Base-by-base conservation (phyloP, 1,140 invertebrate species). In the Drusus annulatus region DNA sequence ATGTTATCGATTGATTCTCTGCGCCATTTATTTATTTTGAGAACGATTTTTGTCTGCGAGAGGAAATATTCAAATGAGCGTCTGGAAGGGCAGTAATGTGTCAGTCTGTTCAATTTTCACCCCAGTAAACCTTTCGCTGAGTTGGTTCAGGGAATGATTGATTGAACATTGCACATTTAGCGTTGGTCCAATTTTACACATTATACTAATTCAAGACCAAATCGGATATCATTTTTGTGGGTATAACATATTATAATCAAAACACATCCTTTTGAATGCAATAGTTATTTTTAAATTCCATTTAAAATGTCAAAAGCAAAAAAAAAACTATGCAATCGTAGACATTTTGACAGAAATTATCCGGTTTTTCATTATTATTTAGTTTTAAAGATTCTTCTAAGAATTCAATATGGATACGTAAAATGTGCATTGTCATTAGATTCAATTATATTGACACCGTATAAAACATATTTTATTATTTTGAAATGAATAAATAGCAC, bases 131-230 rank as follows among this genome's bases (percentile, higher is more conserved):
- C 23, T 28, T 28, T 16, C 60, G 23, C 19, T 4, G 16, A 6
- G 60, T 4, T 63, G 15, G n/a, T 8, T 3, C 13, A 17, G 6
- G 3, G 65, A n/a, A 69, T 69, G 65, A 69, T 69, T 51, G 65
- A 69, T 69, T 69, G 25, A 50, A 69, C 31, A 31, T 19, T 69
- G 65, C 65, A 69, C 65, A 50, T 51, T 69, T 69, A 45, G 13
- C 23, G 23, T 28, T 28, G 2, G 23, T 16, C 6, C 54, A 1
- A 16, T 63, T 63, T 63, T 23, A 23, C 5, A 16, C 23, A 21
- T 1, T 10, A 63, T 25, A n/a, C n/a, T n/a, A 63, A 23, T 28
- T 63, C 23, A 63, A 25, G 23, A 21, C 15, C 23, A 0, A 23
- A 63, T 7, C 23, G 13, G 23, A 28, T 21, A 28, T 63, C 23